Conservation (phyloP, 2,888 invertebrate genomes). For the Subacronicta megacephala region DNA sequence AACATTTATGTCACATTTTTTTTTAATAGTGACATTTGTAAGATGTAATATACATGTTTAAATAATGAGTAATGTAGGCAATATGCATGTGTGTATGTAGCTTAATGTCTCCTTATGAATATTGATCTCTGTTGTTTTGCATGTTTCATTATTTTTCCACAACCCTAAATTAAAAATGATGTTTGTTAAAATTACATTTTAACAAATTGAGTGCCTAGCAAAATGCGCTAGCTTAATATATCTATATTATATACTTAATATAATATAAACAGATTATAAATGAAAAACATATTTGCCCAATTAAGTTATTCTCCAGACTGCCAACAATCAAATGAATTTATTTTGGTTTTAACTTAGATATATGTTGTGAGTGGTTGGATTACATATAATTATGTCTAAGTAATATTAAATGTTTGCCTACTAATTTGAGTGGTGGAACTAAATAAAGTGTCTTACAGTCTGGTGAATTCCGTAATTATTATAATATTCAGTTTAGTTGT, state of each 20-base stretch:
- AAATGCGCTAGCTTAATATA: not conserved
- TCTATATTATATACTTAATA: not conserved
- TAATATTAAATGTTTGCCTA: constrained; percentile 16
- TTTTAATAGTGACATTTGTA: constrained; percentile 22
- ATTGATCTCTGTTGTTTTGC: constrained; percentile 49
- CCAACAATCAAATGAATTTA: constrained; percentile 14
- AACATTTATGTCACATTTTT: too few relatives aligned
- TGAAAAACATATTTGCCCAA: constrained; percentile 12
- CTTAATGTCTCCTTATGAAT: constrained; percentile 33
- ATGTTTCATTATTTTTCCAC: constrained; percentile 58
- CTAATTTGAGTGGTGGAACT: constrained; percentile 40
- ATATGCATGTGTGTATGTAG: constrained; percentile 49
- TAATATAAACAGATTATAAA: not conserved
- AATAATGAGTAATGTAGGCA: constrained; percentile 19
- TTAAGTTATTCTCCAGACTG: constrained; percentile 12
- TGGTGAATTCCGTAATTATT: constrained; percentile 14
- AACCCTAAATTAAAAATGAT: constrained; percentile 35
- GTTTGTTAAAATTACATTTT: not conserved
- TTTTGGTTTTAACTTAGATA: constrained; percentile 7
- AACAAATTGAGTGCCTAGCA: constrained; percentile 3
- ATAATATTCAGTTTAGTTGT: constrained; percentile 43
- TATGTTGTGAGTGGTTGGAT: constrained; percentile 25
- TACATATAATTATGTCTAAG: not conserved
- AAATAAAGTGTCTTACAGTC: constrained; percentile 38
- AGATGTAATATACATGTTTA: constrained; percentile 13